phyloP scores from a whole-genome alignment of 2,888 invertebrate species.

The Melieria picta region DNA sequence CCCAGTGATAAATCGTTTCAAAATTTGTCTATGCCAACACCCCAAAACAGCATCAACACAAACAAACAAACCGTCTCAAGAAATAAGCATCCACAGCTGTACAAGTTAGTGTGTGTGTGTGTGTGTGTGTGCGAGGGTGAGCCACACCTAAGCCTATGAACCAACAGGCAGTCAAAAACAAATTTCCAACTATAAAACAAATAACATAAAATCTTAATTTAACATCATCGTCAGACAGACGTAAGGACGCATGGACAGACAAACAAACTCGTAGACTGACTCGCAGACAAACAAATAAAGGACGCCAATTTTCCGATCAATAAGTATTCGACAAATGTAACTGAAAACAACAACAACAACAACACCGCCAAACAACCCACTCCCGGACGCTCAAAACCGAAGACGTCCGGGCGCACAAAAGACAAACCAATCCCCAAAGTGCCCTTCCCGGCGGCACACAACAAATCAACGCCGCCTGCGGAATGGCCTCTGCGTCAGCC shows the following conservation, averaged over 20 bases:
- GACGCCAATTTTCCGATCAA: constrained; percentile 38
- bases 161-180: constrained; percentile 29
- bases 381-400: background rate
- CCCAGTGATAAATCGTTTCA: too few species aligned
- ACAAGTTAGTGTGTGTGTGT: background rate
- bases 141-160: constrained; percentile 24
- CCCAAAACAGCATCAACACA: too few species aligned
- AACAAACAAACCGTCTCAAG: too few species aligned
- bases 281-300: constrained; percentile 16
- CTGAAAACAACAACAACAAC: constrained; percentile 1
- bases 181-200: constrained; percentile 37
- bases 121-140: constrained; percentile 4
- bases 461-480: background rate
- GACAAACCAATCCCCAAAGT: background rate
- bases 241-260: constrained; percentile 6
- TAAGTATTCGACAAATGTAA: constrained; percentile 31
- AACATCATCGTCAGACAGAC: constrained; percentile 27
- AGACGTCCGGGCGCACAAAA: background rate
- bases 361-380: background rate
- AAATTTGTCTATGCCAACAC: too few species aligned
- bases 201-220: constrained; percentile 39
- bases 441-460: constrained; percentile 2
- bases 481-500: background rate
- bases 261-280: constrained; percentile 2
- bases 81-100: too few species aligned